Conservation (phyloP, 2,797 vertebrate genomes). For the Sebastes minor region DNA sequence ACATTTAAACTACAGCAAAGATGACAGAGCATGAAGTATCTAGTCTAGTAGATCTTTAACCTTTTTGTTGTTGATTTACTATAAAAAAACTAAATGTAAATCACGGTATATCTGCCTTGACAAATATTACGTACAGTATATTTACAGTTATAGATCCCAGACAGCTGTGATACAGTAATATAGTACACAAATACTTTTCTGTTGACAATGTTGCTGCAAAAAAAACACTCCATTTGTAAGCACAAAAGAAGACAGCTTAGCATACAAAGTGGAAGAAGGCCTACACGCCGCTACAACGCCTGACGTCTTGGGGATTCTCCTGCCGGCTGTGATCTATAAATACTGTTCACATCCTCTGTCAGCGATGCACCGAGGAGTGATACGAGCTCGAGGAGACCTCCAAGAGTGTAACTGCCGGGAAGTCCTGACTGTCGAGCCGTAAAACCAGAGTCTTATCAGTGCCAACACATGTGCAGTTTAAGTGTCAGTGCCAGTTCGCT, state of each 20-base stretch:
- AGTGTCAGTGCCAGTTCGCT: constrained; percentile 21
- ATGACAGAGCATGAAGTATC: background rate
- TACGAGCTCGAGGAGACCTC: constrained; percentile 57
- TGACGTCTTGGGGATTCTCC: constrained; percentile 65
- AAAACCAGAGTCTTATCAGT: constrained; percentile 59
- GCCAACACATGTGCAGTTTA: constrained; percentile 48
- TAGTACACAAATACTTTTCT: background rate
- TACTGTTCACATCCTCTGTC: constrained; percentile 63
- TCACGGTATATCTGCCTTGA: background rate
- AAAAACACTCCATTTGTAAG: constrained; percentile 34
- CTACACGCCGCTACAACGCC: constrained; percentile 48
- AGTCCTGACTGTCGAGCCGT: constrained; percentile 48
- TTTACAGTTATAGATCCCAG: background rate
- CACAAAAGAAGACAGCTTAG: constrained; percentile 62
- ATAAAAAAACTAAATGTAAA: background rate
- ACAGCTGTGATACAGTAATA: background rate
- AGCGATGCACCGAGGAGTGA: constrained; percentile 44
- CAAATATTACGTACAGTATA: background rate
- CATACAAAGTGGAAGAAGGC: constrained; percentile 67
- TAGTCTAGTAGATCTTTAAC: background rate
- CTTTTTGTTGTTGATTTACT: background rate
- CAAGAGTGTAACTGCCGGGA: constrained; percentile 44
- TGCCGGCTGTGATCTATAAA: constrained; percentile 72
- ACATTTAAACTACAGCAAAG: background rate
- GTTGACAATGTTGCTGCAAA: constrained; percentile 29